These are phyloP conservation scores for Brachyhypopomus gauderio DNA, from an alignment of 2,113 vertebrate species.

Conservation along the genomic window DNA sequence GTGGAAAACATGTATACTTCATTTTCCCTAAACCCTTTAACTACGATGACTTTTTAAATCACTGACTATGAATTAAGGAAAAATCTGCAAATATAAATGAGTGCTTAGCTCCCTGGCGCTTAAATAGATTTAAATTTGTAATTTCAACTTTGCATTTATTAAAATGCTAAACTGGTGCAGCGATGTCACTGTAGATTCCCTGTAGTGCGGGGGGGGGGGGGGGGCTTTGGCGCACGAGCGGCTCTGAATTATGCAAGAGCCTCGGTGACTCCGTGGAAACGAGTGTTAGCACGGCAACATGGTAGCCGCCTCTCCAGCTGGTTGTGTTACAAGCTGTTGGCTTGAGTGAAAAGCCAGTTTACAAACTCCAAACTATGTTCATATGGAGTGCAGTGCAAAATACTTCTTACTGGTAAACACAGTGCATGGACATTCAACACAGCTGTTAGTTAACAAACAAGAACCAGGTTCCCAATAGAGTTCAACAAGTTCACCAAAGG, in stretches of 20 bases:
- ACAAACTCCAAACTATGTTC: slow-evolving; percentile 18
- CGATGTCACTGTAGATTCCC: not conserved
- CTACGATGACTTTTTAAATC: too few relatives aligned
- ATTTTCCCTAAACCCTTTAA: too few relatives aligned
- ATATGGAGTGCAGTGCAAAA: slow-evolving; percentile 5
- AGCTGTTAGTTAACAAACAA: not conserved
- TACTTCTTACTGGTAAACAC: slow-evolving; percentile 9
- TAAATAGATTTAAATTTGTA: too few relatives aligned
- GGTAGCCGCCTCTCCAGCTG: slow-evolving; percentile 6
- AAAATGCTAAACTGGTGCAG: not conserved
- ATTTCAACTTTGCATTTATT: not conserved
- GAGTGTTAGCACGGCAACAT: slow-evolving; percentile 11
- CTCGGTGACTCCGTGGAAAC: slow-evolving; percentile 8
- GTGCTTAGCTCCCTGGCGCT: too few relatives aligned
- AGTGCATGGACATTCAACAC: not conserved
- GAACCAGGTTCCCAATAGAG: not conserved
- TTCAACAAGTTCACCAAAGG: not conserved
- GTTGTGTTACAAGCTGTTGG: slow-evolving; percentile 19
- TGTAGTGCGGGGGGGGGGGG: not conserved
- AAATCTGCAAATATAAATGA: too few relatives aligned
- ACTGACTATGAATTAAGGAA: too few relatives aligned
- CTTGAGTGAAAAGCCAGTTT: slow-evolving; percentile 24
- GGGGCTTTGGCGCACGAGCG: not conserved
- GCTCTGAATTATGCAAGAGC: not conserved
- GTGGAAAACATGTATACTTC: too few relatives aligned